phyloP scores from a whole-genome alignment of 2,888 invertebrate species.

The Heteromurus nitidus region DNA sequence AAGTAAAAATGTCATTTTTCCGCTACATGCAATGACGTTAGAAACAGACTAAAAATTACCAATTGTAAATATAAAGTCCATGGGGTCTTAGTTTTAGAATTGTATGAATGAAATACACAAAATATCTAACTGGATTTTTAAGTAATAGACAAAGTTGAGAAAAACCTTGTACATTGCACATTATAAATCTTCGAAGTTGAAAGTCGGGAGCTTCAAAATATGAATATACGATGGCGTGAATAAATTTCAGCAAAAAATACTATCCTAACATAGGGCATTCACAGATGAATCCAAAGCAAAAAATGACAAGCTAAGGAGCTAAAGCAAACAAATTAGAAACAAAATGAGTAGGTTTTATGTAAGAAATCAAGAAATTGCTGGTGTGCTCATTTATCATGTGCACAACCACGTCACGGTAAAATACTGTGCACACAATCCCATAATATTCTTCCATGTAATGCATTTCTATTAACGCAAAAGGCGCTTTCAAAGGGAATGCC shows the following conservation, averaged over 20 bases:
- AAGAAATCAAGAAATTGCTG: not conserved
- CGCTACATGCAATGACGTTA: not conserved
- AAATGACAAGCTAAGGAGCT: not conserved
- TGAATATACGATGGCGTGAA: not conserved
- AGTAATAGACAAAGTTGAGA: not conserved
- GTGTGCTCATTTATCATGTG: not conserved
- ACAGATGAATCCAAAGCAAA: slow-evolving; percentile 4
- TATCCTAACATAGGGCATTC: slow-evolving; percentile 5
- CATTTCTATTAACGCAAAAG: not conserved
- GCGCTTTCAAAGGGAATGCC: not conserved
- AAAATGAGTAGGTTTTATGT: not conserved
- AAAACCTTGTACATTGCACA: not conserved
- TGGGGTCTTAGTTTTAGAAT: not conserved
- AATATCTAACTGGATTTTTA: too few species aligned
- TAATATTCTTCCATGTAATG: not conserved
- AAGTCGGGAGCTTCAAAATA: not conserved
- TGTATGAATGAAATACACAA: too few species aligned
- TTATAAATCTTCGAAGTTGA: not conserved
- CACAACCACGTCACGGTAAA: not conserved
- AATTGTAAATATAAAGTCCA: not conserved
- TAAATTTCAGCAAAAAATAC: slow-evolving; percentile 40
- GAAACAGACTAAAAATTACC: not conserved
- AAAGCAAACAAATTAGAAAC: slow-evolving; percentile 7
- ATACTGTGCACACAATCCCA: not conserved
- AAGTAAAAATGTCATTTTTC: not conserved